Conservation (phyloP, 2,113 vertebrate genomes). For the Psammodynastes pulverulentus region DNA sequence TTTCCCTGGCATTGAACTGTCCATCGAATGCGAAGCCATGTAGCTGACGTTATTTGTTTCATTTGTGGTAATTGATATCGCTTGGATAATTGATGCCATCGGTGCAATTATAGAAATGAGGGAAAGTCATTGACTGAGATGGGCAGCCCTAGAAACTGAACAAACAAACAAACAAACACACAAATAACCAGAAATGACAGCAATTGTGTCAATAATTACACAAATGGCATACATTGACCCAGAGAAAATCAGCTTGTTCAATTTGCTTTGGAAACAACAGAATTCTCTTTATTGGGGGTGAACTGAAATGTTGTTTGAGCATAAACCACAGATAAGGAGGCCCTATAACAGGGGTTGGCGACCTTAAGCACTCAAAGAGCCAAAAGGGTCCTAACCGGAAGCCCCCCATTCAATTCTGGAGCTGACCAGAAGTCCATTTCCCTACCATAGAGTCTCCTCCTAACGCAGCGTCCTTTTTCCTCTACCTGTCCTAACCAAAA, state of each 20-base stretch:
- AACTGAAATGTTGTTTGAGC: not conserved
- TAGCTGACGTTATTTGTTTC: not conserved
- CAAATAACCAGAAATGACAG: not conserved
- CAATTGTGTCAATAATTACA: not conserved
- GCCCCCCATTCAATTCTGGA: too few relatives aligned
- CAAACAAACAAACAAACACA: too few relatives aligned
- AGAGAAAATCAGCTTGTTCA: not conserved
- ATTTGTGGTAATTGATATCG: not conserved
- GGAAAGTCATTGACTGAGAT: too few relatives aligned
- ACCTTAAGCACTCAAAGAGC: too few relatives aligned
- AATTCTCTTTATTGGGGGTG: not conserved
- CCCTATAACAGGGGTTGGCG: too few relatives aligned
- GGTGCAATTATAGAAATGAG: not conserved
- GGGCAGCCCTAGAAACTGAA: too few relatives aligned
- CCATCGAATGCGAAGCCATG: not conserved
- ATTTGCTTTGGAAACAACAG: not conserved
- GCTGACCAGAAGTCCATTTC: too few relatives aligned
- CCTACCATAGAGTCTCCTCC: too few relatives aligned
- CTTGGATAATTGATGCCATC: not conserved
- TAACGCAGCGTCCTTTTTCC: too few relatives aligned
- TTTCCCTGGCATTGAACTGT: not conserved
- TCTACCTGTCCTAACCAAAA: too few relatives aligned
- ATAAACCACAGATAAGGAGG: too few relatives aligned
- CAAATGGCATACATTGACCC: not conserved
- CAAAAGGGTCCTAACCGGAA: too few relatives aligned